Evolutionary conservation across 2,888 invertebrate genomes (phyloP), one percentile per base, ranked within the genome.

Genomic region (Ophioninae sp.): DNA sequence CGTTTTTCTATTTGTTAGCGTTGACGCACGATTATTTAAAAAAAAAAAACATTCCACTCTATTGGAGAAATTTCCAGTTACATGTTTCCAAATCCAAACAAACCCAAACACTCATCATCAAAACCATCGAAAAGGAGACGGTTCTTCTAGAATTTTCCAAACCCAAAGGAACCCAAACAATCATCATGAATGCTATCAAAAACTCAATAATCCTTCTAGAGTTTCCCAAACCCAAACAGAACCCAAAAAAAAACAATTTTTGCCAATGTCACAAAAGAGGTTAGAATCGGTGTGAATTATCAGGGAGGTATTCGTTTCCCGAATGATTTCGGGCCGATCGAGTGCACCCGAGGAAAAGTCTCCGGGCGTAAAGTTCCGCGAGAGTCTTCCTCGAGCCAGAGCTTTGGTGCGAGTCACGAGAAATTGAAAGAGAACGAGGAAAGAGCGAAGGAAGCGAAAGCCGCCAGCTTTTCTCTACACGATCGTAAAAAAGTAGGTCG

Each of bases 401-500:
- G 73, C 59, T 67, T 65, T 7, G 21, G 50, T 39, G 44, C 17
- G 44, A 67, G 65, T 37, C 56, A 57, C 30, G 44, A 73, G 67
- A 21, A 76, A 76, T 56, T 57, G 44, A 64, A 59, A 73, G 59
- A 61, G 59, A 10, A 6, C 23, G 39, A n/a, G 23, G n/a, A 59
- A 30, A 23, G 74, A 70, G 44, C 6, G 21, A 21, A 50, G n/a
- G 65, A 13, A 37, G 57, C 23, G 56, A 37, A 62, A 59, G 70
- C 69, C 44, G 64, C 64, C 69, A 59, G 64, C 64, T 76, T 62
- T 75, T 75, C 64, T 76, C 57, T 64, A 65, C 50, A 73, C 59
- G 70, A 77, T 72, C 79, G 72, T 72, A 72, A 75, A 62, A 82
- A 79, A 82, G 82, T 83, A 68, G 79, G 70, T 65, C 75, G 61